Evolutionary conservation across 2,888 invertebrate species (phyloP), one percentile per base, ranked within the genome.

Genomic region (Exephanes ischioxanthus): DNA sequence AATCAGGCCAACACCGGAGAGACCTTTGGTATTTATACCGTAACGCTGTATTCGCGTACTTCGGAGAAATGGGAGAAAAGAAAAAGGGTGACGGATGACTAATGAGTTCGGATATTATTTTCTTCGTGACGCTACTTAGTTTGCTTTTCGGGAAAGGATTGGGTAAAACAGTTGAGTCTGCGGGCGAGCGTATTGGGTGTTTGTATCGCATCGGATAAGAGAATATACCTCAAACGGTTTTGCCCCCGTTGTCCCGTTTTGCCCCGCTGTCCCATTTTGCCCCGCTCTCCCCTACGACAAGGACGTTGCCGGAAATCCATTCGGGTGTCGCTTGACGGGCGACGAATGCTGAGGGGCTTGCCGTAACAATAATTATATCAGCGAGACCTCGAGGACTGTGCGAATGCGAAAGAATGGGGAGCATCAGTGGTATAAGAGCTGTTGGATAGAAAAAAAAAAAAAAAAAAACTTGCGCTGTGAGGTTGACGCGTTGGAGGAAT

Each of bases 361-460:
- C 89, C 85, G 85, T 89, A 88, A 89, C 90, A 89, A 90, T 92
- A 91, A 92, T 92, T 91, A 91, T 90, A 92, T 92, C 90, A 88
- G 77, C 84, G 87, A 77, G 75, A 16, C 5, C 63, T 63, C 26
- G 61, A 79, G 70, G 4, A 30, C 73, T 67, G 75, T 63, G 75
- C 58, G 45, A 78, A 75, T 76, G 66, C 63, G 58, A 66, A 70
- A 61, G 80, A 71, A 75, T 53, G 70, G 41, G 68, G 53, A 61
- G 37, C 63, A 26, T 6, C 63, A 51, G 1, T 16, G 22, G 53
- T 63, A 53, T 30, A 16, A 80, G 68, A 66, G 55, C 45, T 55
- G 66, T 67, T 41, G 41, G 70, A 33, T 61, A 63, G 41, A 5
- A 41, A 41, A 11, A 41, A 41, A 41, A 41, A 41, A 41, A 9